A percentile compares a stretch with the other conserved stretches of the same genome.
Evolutionary conservation across 1,140 invertebrate genomes (phyloP).

Genomic region (Drosophila biarmipes): DNA sequence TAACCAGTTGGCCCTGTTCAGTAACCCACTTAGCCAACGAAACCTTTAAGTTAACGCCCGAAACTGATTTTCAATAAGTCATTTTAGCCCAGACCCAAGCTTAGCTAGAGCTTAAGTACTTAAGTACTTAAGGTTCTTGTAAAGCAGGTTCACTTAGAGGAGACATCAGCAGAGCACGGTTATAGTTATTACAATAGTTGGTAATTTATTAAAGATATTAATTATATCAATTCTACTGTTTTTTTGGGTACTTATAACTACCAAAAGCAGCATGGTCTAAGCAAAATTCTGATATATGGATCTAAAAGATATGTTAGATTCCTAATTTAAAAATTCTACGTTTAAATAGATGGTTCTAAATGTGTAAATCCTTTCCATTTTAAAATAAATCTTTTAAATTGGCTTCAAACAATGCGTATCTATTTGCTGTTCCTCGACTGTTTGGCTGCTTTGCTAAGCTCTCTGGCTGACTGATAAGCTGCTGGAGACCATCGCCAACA

Average conservation of each 20-base stretch:
- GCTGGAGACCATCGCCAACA: not conserved
- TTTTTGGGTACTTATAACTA: too few species aligned
- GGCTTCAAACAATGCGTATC: not conserved
- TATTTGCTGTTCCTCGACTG: not conserved
- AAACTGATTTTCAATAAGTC: slow-evolving; percentile 26
- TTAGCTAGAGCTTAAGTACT: not conserved
- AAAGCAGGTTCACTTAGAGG: too few species aligned
- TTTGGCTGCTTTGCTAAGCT: slow-evolving; percentile 1
- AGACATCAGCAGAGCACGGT: not conserved
- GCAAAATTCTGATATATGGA: too few species aligned
- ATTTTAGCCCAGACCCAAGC: not conserved
- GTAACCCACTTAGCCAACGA: slow-evolving; percentile 43
- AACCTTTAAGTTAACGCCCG: slow-evolving; percentile 17
- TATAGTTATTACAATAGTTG: too few species aligned
- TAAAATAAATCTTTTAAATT: not conserved
- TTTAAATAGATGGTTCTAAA: too few species aligned
- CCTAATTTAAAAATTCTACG: too few species aligned
- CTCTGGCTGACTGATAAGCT: slow-evolving; percentile 15
- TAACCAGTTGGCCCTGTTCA: slow-evolving; percentile 24
- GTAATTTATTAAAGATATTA: too few species aligned
- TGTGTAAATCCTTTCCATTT: too few species aligned
- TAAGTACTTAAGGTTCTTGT: not conserved
- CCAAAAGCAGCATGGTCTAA: too few species aligned
- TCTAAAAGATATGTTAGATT: too few species aligned
- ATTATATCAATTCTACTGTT: too few species aligned